Base-by-base conservation (phyloP, 2,113 vertebrate species). In the Spea multiplicata region DNA sequence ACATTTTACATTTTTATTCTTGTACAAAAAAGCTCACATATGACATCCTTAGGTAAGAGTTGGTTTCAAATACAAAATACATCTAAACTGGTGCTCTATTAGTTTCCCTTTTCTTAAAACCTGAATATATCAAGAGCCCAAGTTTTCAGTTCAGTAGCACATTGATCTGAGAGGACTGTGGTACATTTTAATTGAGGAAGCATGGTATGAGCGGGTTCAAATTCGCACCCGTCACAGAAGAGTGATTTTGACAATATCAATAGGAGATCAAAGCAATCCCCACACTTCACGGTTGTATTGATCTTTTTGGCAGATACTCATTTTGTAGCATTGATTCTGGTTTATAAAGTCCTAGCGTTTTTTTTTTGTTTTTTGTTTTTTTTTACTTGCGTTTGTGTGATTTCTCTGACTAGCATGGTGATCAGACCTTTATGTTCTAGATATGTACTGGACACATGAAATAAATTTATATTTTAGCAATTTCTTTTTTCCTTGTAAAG, bases 241-340 rank as follows among this genome's bases (percentile, higher is more conserved):
- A 74, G 13, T 74, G 52, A 55, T 45, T 80, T 50, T 80, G 71
- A 80, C 71, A 66, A 64, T 62, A 68, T 80, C 78, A 61, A 74
- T 80, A 80, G 50, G 64, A 74, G 78, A 80, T 80, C 71, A 80
- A 49, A 80, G 71, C 78, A 80, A 61, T 68, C 64, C 77, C 64
- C 64, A 44, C 62, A 59, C 64, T 72, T 73, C 70, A 68, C 68
- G 78, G 65, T 71, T 44, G 64, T 49, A 62, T 73, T 74, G 78
- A 80, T 66, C 52, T 80, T 61, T 73, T 61, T 77, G 46, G n/a
- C 46, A 77, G 45, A 69, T 80, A 48, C 61, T 52, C 52, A 44
- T 68, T 80, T 74, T 64, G 30, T 80, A 47, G 14, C 6, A 55
- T 68, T 67, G 64, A 55, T 73, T 80, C 53, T 49, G 65, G 52